These are phyloP conservation scores for Muntiacus reevesi DNA, from an alignment of 2,113 vertebrate genomes.

Conservation along the genomic window DNA sequence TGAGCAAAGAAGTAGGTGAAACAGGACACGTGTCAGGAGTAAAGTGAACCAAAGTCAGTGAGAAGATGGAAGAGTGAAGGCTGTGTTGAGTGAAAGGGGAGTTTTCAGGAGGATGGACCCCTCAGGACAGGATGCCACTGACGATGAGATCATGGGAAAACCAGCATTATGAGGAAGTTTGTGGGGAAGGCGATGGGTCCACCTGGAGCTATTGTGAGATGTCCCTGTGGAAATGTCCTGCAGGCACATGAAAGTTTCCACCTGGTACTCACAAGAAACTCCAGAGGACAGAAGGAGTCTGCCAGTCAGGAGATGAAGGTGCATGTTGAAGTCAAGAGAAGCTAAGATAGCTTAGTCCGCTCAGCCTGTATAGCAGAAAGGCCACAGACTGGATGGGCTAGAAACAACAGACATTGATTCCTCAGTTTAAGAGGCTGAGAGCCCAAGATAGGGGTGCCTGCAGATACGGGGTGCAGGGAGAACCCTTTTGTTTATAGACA, in stretches of 20 bases:
- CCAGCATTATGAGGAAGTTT: background rate
- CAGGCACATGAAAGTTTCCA: background rate
- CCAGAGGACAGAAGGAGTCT: background rate
- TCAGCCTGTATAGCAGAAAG: too few species aligned
- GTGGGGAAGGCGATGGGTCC: fast-evolving
- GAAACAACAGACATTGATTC: background rate
- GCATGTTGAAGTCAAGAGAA: background rate
- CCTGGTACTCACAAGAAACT: background rate
- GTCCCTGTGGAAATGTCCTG: background rate
- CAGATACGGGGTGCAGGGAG: background rate
- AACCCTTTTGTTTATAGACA: background rate
- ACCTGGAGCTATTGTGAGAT: fast-evolving
- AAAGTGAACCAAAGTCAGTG: background rate
- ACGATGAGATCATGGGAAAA: background rate
- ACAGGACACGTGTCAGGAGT: background rate
- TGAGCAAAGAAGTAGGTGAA: background rate
- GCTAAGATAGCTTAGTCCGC: background rate
- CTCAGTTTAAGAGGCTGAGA: background rate
- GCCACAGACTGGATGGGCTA: too few species aligned
- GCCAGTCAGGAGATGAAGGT: background rate
- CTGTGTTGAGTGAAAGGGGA: background rate
- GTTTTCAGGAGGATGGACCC: background rate
- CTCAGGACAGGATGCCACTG: fast-evolving
- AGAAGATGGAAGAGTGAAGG: background rate
- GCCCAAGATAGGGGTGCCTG: too few species aligned